phyloP scores from a whole-genome alignment of 2,888 invertebrate genomes.

The Isotomurus palustris region DNA sequence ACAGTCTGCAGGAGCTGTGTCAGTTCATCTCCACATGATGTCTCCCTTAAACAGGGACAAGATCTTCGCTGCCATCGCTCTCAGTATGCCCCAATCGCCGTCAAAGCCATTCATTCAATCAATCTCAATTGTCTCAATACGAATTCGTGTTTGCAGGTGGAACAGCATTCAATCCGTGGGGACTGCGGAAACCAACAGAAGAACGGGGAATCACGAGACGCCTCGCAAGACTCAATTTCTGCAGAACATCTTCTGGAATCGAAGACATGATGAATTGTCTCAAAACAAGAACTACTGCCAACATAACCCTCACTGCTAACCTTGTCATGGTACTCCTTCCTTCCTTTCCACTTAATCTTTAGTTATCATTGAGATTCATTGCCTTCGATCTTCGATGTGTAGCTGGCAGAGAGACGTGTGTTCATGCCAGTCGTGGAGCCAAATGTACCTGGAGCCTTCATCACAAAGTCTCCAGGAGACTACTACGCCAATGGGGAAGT shows the following conservation, averaged over 20 bases:
- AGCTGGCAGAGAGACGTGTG: slow-evolving; percentile 27
- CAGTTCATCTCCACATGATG: slow-evolving; percentile 26
- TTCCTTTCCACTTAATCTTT: background rate
- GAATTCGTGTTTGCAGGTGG: slow-evolving; percentile 6
- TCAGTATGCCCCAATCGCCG: slow-evolving; percentile 11
- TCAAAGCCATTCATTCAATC: too few species aligned
- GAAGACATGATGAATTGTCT: slow-evolving; percentile 28
- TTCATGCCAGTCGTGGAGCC: slow-evolving; percentile 34
- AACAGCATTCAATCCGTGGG: slow-evolving; percentile 25
- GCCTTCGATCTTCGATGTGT: background rate
- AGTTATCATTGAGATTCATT: background rate
- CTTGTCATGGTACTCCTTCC: slow-evolving; percentile 13
- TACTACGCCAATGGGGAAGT: slow-evolving; percentile 24
- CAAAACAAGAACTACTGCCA: slow-evolving; percentile 10
- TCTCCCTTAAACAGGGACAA: slow-evolving; percentile 13
- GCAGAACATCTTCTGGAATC: slow-evolving; percentile 23
- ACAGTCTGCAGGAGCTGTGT: background rate
- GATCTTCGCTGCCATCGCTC: slow-evolving; percentile 22
- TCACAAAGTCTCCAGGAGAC: slow-evolving; percentile 20
- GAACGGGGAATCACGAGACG: slow-evolving; percentile 18
- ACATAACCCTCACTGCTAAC: slow-evolving; percentile 17
- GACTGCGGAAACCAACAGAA: slow-evolving; percentile 18
- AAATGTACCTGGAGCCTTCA: slow-evolving; percentile 23
- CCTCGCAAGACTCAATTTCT: slow-evolving; percentile 19
- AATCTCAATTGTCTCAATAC: too few species aligned